Evolutionary conservation across 2,113 vertebrate genomes (phyloP).

Genomic region (Hyperoodon ampullatus): DNA sequence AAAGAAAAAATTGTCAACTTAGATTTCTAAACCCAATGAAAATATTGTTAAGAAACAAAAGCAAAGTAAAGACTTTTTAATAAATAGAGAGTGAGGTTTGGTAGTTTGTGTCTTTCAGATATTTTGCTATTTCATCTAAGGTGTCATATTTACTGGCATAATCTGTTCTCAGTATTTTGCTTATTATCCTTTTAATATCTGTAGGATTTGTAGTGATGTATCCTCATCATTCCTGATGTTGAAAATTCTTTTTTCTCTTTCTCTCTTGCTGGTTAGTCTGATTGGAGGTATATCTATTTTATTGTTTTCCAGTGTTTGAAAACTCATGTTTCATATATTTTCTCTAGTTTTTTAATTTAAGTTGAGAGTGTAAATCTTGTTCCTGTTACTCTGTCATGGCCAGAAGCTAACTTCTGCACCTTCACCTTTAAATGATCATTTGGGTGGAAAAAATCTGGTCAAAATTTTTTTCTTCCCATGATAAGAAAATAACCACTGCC

Average conservation of each 20-base stretch:
- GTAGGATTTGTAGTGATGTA: neutral
- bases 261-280: neutral
- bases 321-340: neutral
- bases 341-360: neutral
- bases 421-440: conserved; percentile 7
- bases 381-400: neutral
- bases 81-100: neutral
- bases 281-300: neutral
- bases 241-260: neutral
- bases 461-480: neutral
- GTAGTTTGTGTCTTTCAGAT: neutral
- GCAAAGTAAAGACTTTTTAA: neutral
- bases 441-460: neutral
- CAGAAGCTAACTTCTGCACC: neutral
- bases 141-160: neutral
- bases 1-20: neutral
- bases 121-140: neutral
- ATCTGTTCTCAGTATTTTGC: neutral
- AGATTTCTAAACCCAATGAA: neutral
- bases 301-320: neutral
- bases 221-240: neutral
- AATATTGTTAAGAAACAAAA: neutral
- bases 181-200: neutral
- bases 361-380: neutral
- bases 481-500: neutral